Percentiles rank a stretch among this genome's conserved stretches.
Evolutionary conservation across 2,797 vertebrate genomes (phyloP).

Genomic region (Megalops cyprinoides): DNA sequence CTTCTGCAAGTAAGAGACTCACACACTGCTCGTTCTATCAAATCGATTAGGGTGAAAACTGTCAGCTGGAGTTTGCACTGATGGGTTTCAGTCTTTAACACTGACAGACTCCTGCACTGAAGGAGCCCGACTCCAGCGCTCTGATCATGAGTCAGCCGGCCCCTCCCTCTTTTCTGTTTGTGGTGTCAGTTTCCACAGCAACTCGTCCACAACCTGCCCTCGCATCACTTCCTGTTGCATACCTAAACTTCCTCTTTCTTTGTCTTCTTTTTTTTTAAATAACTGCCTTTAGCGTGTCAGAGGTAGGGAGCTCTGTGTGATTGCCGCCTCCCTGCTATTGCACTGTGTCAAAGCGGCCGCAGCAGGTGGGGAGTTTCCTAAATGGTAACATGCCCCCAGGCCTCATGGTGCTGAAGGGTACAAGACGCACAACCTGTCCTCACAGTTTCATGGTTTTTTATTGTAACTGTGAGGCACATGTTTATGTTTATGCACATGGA

Average conservation of each 20-base stretch:
- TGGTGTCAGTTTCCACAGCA: constrained; percentile 31
- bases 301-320: neutral
- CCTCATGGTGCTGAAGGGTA: too few relatives aligned
- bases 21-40: too few relatives aligned
- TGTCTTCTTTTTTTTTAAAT: neutral
- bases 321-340: too few relatives aligned
- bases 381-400: too few relatives aligned
- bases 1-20: neutral
- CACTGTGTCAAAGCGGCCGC: too few relatives aligned
- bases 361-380: too few relatives aligned
- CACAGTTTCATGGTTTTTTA: neutral
- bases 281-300: neutral
- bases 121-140: neutral
- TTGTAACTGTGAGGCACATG: too few relatives aligned
- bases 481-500: too few relatives aligned
- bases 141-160: constrained; percentile 15
- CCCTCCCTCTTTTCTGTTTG: constrained; percentile 12
- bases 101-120: neutral
- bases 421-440: neutral
- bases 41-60: neutral
- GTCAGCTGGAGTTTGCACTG: neutral
- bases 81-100: neutral
- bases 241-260: constrained; percentile 34
- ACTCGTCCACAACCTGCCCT: constrained; percentile 13
- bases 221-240: constrained; percentile 28